Evolutionary conservation across 2,113 vertebrate species (phyloP), one percentile per base, ranked within the genome.

Genomic region (Anoura caudifer): DNA sequence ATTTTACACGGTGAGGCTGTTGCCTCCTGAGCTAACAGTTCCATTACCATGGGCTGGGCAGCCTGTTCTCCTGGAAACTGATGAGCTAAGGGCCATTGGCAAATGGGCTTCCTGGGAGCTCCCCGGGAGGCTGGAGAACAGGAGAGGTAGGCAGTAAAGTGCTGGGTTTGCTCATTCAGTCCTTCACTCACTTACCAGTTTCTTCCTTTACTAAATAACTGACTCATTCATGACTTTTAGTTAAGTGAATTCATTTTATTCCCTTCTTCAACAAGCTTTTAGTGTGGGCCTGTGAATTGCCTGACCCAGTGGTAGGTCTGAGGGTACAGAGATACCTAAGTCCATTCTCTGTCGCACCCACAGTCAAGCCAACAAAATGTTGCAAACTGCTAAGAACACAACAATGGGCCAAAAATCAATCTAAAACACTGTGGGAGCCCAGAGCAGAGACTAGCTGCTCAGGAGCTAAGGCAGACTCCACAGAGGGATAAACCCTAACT

Each of bases 1-100:
- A 98, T 98, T 98, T 98, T 97, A 97, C 98, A 98, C 4, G 96
- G 98, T 98, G 98, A 98, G 97, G 95, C 95, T 97, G 90, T 77
- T 90, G 97, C 97, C 96, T 87, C 98, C 96, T 93, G 97, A 98
- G 98, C 97, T 97, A 80, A 97, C 96, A 81, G 98, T 97, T 97
- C 97, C 98, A 95, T 98, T 94, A 69, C 22, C 0, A 5, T 0
- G 93, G 92, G 3, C 82, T 43, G 90, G 96, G 95, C 95, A 6
- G 82, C 89, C 52, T 1, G 56, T 38, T 77, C 54, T 88, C 80
- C 80, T 75, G 11, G 83, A 86, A 94, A 91, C 73, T 19, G 41
- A 96, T 33, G 80, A 93, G 93, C 26, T 2, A 61, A 94, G 88
- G 0, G n/a, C 47, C 0, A 0, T 13, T 36, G 75, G 26, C 43